These are phyloP conservation scores for Mallotus villosus DNA, from an alignment of 2,797 vertebrate genomes.

Conservation along the genomic window DNA sequence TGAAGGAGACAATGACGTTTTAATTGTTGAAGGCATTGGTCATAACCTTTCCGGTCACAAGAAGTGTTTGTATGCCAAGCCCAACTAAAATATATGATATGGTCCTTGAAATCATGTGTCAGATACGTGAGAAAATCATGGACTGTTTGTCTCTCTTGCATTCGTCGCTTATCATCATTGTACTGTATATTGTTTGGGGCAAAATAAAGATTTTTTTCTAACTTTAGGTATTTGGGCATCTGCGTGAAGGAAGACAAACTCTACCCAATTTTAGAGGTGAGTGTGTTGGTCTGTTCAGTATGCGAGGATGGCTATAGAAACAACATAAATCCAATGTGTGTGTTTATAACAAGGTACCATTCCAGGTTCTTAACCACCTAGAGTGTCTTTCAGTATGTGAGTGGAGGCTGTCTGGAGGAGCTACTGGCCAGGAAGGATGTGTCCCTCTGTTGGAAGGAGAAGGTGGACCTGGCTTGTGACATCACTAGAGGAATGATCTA, in stretches of 20 bases:
- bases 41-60: neutral
- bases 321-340: neutral
- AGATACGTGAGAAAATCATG: neutral
- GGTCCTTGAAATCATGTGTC: too few species aligned
- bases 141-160: neutral
- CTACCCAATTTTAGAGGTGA: constrained; percentile 79
- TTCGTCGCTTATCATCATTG: too few species aligned
- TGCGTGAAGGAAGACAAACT: constrained; percentile 77
- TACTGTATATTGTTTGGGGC: neutral
- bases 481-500: constrained; percentile 88
- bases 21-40: neutral
- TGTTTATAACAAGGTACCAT: neutral
- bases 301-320: too few species aligned
- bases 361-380: neutral
- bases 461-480: constrained; percentile 84
- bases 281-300: neutral
- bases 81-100: too few species aligned
- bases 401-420: constrained; percentile 86
- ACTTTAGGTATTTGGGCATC: constrained; percentile 75
- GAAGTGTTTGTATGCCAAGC: too few species aligned
- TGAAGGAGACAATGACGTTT: neutral
- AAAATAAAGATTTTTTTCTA: neutral
- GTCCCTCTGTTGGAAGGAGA: constrained; percentile 81
- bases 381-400: constrained; percentile 75
- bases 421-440: constrained; percentile 80